These are phyloP conservation scores for Dryoscopus gambensis DNA, from an alignment of 2,113 vertebrate species.

Conservation along the genomic window DNA sequence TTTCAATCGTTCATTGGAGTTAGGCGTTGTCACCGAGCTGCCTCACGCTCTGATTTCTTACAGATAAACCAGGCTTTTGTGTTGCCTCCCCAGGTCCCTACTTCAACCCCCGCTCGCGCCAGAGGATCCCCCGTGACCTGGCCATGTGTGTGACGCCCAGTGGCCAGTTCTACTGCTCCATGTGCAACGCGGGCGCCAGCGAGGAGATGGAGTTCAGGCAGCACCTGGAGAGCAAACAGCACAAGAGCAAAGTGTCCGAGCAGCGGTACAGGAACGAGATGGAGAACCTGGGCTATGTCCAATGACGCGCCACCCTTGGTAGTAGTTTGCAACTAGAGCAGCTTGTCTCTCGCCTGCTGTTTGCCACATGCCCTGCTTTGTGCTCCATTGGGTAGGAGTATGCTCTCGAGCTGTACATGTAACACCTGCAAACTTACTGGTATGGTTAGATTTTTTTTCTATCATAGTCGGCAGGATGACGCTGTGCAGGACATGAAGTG, in stretches of 20 bases:
- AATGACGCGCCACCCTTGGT: conserved; percentile 48
- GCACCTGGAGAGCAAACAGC: conserved; percentile 96
- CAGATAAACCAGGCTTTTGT: background rate
- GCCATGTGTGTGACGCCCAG: conserved; percentile 98
- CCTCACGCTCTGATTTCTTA: background rate
- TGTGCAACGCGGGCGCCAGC: conserved; percentile 93
- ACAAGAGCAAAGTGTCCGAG: conserved; percentile 96
- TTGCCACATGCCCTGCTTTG: conserved; percentile 73
- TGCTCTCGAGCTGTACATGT: conserved; percentile 69
- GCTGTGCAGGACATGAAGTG: conserved; percentile 56
- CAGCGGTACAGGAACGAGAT: conserved; percentile 93
- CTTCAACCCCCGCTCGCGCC: conserved; percentile 91
- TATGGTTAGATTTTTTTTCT: conserved; percentile 56
- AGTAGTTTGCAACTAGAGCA: conserved; percentile 43
- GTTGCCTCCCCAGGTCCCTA: conserved; percentile 83
- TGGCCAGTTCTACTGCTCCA: conserved; percentile 98
- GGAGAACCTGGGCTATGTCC: conserved; percentile 95
- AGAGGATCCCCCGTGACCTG: conserved; percentile 93
- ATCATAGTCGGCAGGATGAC: conserved; percentile 47
- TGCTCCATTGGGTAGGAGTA: conserved; percentile 70
- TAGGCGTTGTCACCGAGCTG: background rate
- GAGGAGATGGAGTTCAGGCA: conserved; percentile 94
- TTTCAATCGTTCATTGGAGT: background rate
- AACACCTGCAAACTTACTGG: conserved; percentile 60
- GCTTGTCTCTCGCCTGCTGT: conserved; percentile 70